Evolutionary conservation across 2,888 invertebrate genomes (phyloP).

Genomic region (Diogma glabrata): DNA sequence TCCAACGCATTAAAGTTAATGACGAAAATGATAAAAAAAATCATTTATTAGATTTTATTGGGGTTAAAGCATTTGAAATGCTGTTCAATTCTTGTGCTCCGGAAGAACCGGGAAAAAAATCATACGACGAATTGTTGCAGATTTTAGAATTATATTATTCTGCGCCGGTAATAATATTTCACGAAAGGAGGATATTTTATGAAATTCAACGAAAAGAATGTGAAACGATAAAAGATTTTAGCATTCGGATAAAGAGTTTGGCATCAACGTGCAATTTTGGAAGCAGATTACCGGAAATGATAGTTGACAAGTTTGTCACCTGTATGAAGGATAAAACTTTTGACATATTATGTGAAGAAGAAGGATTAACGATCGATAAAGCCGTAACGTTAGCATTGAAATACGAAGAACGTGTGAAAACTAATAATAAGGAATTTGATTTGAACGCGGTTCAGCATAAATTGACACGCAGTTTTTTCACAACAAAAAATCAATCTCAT

Average conservation of each 20-base stretch:
- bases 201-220: background rate
- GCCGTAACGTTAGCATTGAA: background rate
- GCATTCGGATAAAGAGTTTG: background rate
- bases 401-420: too few relatives aligned
- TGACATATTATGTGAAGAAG: background rate
- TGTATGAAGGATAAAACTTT: background rate
- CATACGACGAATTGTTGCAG: too few relatives aligned
- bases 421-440: too few relatives aligned
- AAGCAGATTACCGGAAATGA: background rate
- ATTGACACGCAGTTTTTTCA: too few relatives aligned
- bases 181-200: background rate
- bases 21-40: constrained; percentile 1
- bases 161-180: background rate
- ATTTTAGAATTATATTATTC: too few relatives aligned
- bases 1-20: background rate
- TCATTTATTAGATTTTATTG: background rate
- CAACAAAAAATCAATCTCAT: too few relatives aligned
- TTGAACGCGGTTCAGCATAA: too few relatives aligned
- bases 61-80: too few relatives aligned
- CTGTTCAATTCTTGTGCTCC: too few relatives aligned
- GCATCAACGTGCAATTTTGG: background rate
- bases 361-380: background rate
- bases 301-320: background rate
- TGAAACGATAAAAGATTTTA: background rate
- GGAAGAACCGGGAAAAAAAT: too few relatives aligned